Percentiles rank a stretch among this genome's conserved stretches.
phyloP scores from a whole-genome alignment of 2,797 vertebrate species.

The Sebastes minor region DNA sequence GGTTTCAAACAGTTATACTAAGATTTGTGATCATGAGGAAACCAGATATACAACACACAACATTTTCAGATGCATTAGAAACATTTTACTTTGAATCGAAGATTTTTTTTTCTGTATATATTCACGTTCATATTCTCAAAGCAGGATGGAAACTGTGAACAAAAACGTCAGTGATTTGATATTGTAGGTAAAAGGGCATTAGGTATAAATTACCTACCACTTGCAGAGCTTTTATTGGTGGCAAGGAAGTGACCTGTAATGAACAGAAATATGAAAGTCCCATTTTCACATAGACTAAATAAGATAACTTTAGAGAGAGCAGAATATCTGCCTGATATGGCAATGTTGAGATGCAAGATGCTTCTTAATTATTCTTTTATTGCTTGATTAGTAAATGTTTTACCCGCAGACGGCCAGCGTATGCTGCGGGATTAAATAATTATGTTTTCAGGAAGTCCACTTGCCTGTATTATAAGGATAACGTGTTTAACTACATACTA shows the following conservation, averaged over 20 bases:
- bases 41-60: neutral
- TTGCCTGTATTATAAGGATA: neutral
- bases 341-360: neutral
- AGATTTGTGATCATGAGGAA: conserved; percentile 61
- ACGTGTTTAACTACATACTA: neutral
- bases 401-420: neutral
- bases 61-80: neutral
- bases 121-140: neutral
- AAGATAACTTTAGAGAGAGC: neutral
- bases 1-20: conserved; percentile 27
- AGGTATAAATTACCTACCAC: neutral
- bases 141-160: neutral
- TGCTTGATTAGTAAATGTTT: conserved; percentile 1
- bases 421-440: neutral
- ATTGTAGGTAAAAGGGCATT: conserved; percentile 22
- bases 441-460: conserved; percentile 4
- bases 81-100: neutral
- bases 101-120: neutral
- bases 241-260: conserved; percentile 1
- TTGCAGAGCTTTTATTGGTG: conserved; percentile 2
- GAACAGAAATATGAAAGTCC: neutral
- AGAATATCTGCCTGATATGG: neutral
- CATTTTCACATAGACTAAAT: neutral
- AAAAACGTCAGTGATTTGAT: neutral
- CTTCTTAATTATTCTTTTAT: neutral